Base-by-base conservation (phyloP, 2,888 invertebrate genomes). In the Gonocerus acuteangulatus region DNA sequence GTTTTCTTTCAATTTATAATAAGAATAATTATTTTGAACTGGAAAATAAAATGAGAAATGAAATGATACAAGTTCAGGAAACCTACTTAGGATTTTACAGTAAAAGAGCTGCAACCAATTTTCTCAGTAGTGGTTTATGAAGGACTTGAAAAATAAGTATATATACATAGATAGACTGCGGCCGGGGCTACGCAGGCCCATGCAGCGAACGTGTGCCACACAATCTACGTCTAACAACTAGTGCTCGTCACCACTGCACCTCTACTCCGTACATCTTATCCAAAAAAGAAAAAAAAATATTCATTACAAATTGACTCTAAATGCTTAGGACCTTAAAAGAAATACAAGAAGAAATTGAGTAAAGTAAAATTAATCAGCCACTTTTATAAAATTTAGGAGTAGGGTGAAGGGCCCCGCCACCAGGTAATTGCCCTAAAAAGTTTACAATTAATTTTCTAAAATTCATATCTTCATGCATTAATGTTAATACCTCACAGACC, bases 401-500 rank as follows among this genome's bases (percentile, higher is more conserved):
- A 39, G 7, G 39, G 39, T 39, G 39, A 39, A 39, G 4, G 39
- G 39, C 54, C n/a, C 54, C 23, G 16, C 22, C 54, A 54, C 42
- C 39, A 39, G 39, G 39, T n/a, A 39, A n/a, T 39, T 39, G 39
- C 39, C 39, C 39, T 54, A 54, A 21, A 42, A 22, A 15, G 39
- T 34, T 39, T 54, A 54, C 21, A 57, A 49, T 9, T 49, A 49
- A 47, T 22, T 23, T 44, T 57, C 23, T 45, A 45, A 32, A 36
- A 57, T 22, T 44, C 32, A 23, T 57, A 16, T 36, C 22, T 32
- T 44, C 57, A 57, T 57, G 57, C 57, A 57, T 45, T 47, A 47
- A 57, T 3, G 42, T 44, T 13, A 57, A 57, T 57, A 57, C 57
- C 57, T 57, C 57, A 57, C 57, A 57, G 57, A 57, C 57, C 57